Conservation (phyloP, 2,888 invertebrate genomes). For the Plusia festucae region DNA sequence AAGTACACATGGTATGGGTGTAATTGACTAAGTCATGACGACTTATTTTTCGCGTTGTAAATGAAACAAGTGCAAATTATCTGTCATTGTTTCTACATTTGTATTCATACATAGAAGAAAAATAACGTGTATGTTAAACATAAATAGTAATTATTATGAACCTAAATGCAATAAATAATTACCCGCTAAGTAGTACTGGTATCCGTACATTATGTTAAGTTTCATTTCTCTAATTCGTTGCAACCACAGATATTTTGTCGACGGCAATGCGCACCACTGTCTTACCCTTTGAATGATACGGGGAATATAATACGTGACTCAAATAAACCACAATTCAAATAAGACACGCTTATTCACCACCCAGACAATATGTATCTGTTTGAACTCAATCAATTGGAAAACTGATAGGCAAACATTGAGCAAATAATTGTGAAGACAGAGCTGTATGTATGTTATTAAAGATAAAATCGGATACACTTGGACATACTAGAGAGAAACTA, state of each 20-base stretch:
- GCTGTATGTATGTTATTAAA: slow-evolving; percentile 11
- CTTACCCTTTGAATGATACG: neutral
- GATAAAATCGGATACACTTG: slow-evolving; percentile 19
- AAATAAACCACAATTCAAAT: slow-evolving; percentile 25
- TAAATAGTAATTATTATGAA: too few relatives aligned
- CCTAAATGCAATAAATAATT: too few relatives aligned
- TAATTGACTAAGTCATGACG: neutral
- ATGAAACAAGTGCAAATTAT: too few relatives aligned
- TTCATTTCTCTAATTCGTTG: neutral
- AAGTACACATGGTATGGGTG: neutral
- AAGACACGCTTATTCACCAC: slow-evolving; percentile 28
- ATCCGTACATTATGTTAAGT: neutral
- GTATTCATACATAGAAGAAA: too few relatives aligned
- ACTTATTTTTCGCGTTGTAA: too few relatives aligned
- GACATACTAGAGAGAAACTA: slow-evolving; percentile 17
- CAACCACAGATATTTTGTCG: neutral
- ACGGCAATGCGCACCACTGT: too few relatives aligned
- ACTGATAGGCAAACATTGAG: slow-evolving; percentile 57
- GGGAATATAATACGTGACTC: slow-evolving; percentile 11
- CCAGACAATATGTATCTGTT: slow-evolving; percentile 51
- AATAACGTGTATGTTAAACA: too few relatives aligned
- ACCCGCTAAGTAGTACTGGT: too few relatives aligned
- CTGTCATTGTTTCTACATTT: too few relatives aligned
- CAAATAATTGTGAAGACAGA: slow-evolving; percentile 29
- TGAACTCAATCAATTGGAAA: slow-evolving; percentile 57